phyloP scores from a whole-genome alignment of 2,888 invertebrate genomes.

The Aelia acuminata region DNA sequence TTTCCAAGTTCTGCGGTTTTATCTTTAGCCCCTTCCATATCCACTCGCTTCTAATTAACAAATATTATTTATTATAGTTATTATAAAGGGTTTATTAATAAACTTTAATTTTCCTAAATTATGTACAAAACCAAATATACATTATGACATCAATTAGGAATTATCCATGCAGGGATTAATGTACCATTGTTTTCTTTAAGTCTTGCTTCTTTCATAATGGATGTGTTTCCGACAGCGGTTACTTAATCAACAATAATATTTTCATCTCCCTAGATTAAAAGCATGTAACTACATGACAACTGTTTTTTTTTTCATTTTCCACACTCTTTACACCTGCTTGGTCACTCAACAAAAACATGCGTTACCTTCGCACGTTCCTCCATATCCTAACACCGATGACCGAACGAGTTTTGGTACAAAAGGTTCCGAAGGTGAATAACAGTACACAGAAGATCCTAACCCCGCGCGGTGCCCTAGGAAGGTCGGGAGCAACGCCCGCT shows the following conservation, averaged over 20 bases:
- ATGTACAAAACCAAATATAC: too few species aligned
- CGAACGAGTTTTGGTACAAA: background rate
- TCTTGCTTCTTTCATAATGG: too few species aligned
- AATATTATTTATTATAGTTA: too few species aligned
- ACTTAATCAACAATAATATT: background rate
- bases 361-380: background rate
- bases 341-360: background rate
- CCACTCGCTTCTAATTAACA: too few species aligned
- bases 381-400: background rate
- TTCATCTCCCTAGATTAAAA: background rate
- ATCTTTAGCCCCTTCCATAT: background rate
- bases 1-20: background rate
- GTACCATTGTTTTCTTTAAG: background rate
- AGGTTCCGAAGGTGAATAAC: background rate
- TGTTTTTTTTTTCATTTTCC: background rate
- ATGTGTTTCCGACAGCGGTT: too few species aligned
- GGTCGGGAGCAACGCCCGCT: conserved; percentile 34
- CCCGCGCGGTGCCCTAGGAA: conserved; percentile 11
- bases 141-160: too few species aligned
- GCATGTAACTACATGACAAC: background rate
- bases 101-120: too few species aligned
- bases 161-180: too few species aligned
- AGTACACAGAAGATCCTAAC: background rate
- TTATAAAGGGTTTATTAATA: too few species aligned
- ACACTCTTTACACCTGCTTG: background rate